Percentiles rank a stretch among this genome's conserved stretches.
Conservation (phyloP, 2,888 invertebrate genomes). For the Drosophila eohydei region DNA sequence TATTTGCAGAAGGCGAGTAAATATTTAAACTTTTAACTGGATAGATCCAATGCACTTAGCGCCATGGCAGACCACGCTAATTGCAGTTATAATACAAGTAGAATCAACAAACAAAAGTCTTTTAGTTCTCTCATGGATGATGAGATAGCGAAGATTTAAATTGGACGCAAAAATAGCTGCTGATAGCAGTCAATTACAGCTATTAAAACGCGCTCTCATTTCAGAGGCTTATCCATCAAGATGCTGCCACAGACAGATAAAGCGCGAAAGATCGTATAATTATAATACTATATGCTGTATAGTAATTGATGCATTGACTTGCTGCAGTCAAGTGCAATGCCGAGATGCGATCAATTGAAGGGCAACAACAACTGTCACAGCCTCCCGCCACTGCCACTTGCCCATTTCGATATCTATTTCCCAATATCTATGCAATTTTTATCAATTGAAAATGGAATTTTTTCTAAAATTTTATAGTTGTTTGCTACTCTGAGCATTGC, state of each 20-base stretch:
- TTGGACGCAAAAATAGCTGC: constrained; percentile 30
- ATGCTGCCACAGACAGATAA: constrained; percentile 22
- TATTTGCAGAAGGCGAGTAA: constrained; percentile 40
- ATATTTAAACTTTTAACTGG: constrained; percentile 71
- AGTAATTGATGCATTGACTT: constrained; percentile 37
- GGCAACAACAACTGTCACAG: neutral
- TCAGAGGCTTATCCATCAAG: constrained; percentile 31
- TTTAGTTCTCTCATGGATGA: constrained; percentile 9
- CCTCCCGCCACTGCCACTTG: neutral
- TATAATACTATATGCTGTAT: neutral
- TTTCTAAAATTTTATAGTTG: neutral
- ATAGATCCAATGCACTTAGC: constrained; percentile 77
- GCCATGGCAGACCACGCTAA: constrained; percentile 51
- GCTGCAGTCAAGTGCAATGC: constrained; percentile 53
- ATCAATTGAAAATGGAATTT: constrained; percentile 38
- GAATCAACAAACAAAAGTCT: constrained; percentile 32
- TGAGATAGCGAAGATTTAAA: constrained; percentile 53
- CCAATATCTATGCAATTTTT: constrained; percentile 13
- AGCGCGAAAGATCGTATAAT: constrained; percentile 5
- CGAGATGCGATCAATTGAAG: constrained; percentile 38
- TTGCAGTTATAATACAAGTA: constrained; percentile 30
- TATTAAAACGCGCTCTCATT: constrained; percentile 18
- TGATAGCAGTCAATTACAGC: constrained; percentile 28
- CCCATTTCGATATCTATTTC: neutral
- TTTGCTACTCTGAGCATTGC: constrained; percentile 7